Percentiles rank a stretch among this genome's conserved stretches.
These are phyloP conservation scores for Antheraea mylitta DNA, from an alignment of 1,140 invertebrate species.

Conservation along the genomic window DNA sequence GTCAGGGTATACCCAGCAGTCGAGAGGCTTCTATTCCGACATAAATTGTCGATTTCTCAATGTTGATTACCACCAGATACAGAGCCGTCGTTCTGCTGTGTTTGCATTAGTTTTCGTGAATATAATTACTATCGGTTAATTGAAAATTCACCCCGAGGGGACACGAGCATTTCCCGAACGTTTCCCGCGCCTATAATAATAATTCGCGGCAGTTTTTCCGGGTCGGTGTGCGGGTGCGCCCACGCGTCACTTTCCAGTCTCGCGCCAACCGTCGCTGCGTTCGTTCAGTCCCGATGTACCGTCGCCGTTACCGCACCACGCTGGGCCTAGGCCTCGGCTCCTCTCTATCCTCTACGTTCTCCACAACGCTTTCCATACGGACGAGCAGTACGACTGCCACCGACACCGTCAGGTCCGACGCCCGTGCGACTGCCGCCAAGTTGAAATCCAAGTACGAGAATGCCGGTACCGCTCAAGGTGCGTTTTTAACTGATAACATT, in stretches of 20 bases:
- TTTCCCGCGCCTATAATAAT: slow-evolving; percentile 31
- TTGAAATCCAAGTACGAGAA: slow-evolving; percentile 72
- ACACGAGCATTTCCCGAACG: not conserved
- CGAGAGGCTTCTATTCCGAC: no score
- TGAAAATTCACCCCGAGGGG: slow-evolving; percentile 8
- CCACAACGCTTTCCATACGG: slow-evolving; percentile 62
- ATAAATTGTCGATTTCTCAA: no score
- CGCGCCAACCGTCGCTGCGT: slow-evolving; percentile 30
- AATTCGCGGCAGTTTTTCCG: slow-evolving; percentile 60
- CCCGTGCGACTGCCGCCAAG: slow-evolving; percentile 66
- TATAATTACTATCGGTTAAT: not conserved
- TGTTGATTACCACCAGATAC: no score
- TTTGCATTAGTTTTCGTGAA: no score
- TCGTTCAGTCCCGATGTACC: slow-evolving; percentile 53
- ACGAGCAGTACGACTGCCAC: slow-evolving; percentile 33
- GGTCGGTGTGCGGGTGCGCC: slow-evolving; percentile 45
- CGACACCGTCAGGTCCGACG: slow-evolving; percentile 66
- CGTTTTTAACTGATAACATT: slow-evolving; percentile 14
- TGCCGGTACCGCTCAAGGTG: slow-evolving; percentile 70
- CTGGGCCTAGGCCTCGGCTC: slow-evolving; percentile 63
- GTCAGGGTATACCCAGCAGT: no score
- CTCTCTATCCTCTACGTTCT: slow-evolving; percentile 62
- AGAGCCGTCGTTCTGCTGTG: no score
- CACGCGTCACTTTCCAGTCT: slow-evolving; percentile 51
- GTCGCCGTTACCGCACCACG: slow-evolving; percentile 68